Conservation (phyloP, 1,140 invertebrate species). For the Drosophila novamexicana region DNA sequence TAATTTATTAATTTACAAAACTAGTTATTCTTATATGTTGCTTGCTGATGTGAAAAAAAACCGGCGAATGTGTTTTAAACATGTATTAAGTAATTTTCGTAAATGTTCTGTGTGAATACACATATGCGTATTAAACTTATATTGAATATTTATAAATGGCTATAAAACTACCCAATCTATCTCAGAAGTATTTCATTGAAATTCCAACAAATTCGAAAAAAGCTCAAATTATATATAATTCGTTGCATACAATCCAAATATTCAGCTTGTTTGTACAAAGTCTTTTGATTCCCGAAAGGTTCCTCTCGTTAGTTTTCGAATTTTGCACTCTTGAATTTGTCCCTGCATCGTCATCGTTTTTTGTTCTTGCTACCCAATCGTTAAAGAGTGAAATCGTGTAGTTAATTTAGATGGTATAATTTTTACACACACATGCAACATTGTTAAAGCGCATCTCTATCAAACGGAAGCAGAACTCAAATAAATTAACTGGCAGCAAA, state of each 20-base stretch:
- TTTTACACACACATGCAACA: neutral
- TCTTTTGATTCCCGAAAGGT: neutral
- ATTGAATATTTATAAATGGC: no score
- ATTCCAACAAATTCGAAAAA: neutral
- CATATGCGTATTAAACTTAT: no score
- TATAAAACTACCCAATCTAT: neutral
- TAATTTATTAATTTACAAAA: no score
- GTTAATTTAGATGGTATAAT: neutral
- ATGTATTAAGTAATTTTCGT: no score
- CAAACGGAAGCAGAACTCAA: constrained; percentile 4
- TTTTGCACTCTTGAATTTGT: constrained; percentile 8
- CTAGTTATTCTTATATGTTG: no score
- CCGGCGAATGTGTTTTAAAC: no score
- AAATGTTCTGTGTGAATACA: no score
- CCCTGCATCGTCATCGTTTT: neutral
- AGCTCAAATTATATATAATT: neutral
- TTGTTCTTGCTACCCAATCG: neutral
- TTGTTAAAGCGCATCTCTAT: neutral
- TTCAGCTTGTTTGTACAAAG: neutral
- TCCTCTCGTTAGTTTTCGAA: neutral
- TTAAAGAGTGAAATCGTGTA: neutral
- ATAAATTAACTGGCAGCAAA: constrained; percentile 10
- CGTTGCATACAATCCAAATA: neutral
- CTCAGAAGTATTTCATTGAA: neutral
- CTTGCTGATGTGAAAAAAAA: no score